Evolutionary conservation across 2,888 invertebrate genomes (phyloP), one percentile per base, ranked within the genome.

Genomic region (Cataglyphis cursor): DNA sequence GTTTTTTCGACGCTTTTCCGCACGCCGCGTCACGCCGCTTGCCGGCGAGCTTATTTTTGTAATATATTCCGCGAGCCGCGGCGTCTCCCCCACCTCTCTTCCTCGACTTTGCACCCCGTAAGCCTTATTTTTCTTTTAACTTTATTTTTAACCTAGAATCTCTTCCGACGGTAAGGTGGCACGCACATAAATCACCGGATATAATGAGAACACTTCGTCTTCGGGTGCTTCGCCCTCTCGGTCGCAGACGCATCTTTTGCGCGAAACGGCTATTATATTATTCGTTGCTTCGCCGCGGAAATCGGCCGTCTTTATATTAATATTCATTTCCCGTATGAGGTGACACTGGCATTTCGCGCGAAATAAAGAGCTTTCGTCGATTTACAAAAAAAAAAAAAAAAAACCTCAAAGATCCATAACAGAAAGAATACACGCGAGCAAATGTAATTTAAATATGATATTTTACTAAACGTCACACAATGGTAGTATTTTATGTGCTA

Each of bases 51-150:
- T 89, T 90, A 89, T 89, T 92, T 90, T 89, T 84, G 88, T 92
- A 92, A 93, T 93, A 91, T 92, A 93, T 93, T 91, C 88, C 80
- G 83, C 82, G 83, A 61, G 84, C 74, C 82, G 81, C 65, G 38
- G 64, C 81, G 35, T 65, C 51, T 51, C 80, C 66, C 76, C 85
- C 84, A 73, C 68, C 66, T 81, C 88, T 85, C 89, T 81, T 87
- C 88, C 91, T 89, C 93, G 92, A 93, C 94, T 94, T 94, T 93
- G 92, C 93, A 93, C 93, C 94, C 94, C 92, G 92, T 94, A 93
- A 95, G 94, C 94, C 92, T 94, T 95, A 95, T 95, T 95, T 95
- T 95, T 95, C 95, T 94, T 95, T 95, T 93, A 94, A 94, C 94
- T 94, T 94, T 93, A 92, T 93, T 93, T 92, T 92, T 92, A 92